Conservation (phyloP, 2,797 vertebrate genomes). For the Dermochelys coriacea region DNA sequence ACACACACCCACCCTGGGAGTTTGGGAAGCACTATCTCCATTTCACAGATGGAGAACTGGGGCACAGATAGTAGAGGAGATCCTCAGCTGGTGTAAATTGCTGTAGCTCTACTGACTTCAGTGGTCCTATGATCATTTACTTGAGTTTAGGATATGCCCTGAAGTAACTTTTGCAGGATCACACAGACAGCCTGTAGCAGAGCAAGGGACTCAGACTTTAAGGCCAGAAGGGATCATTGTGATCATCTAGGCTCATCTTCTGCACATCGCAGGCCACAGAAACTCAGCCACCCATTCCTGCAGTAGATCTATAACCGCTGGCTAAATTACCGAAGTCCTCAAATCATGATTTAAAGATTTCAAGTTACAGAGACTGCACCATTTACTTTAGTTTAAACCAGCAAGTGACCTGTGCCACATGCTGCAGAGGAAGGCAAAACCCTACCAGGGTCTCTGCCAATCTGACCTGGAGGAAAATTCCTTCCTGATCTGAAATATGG, state of each 20-base stretch:
- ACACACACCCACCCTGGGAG: not conserved
- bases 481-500: not conserved
- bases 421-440: not conserved
- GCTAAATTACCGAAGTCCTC: not conserved
- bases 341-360: not conserved
- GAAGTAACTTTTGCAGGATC: conserved; percentile 19
- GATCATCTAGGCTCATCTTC: not conserved
- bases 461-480: not conserved
- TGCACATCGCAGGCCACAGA: not conserved
- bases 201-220: not conserved
- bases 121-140: not conserved
- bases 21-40: conserved; percentile 10
- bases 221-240: not conserved
- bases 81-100: conserved; percentile 50
- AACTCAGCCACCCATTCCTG: not conserved
- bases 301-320: not conserved
- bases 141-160: not conserved
- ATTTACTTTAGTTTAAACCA: not conserved
- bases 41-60: conserved; percentile 29
- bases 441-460: too few species aligned
- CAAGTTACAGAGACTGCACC: not conserved
- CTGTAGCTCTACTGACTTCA: conserved; percentile 50
- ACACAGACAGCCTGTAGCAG: not conserved
- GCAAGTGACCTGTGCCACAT: not conserved
- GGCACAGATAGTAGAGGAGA: not conserved